Evolutionary conservation across 1,140 invertebrate species (phyloP).

Genomic region (Agrilus planipennis): DNA sequence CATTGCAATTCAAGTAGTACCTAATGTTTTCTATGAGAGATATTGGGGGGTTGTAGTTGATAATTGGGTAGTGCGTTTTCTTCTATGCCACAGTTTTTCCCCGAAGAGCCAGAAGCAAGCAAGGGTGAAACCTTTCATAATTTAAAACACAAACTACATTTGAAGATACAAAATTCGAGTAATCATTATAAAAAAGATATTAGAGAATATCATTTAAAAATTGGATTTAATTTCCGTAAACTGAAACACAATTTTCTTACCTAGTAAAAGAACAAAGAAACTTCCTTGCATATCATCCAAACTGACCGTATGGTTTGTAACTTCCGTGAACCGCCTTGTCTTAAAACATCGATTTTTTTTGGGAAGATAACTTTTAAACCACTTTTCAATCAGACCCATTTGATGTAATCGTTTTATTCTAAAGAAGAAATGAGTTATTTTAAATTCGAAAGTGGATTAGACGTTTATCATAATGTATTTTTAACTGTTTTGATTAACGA

Average conservation of each 20-base stretch:
- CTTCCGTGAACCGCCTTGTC: constrained; percentile 45
- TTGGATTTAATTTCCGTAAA: too few species aligned
- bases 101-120: constrained; percentile 38
- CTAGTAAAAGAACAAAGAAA: constrained; percentile 67
- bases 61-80: too few species aligned
- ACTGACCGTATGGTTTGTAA: constrained; percentile 73
- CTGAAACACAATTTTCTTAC: constrained; percentile 34
- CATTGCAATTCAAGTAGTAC: too few species aligned
- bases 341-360: constrained; percentile 69
- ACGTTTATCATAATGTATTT: neutral
- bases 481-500: neutral
- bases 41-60: neutral
- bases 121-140: constrained; percentile 22
- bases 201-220: too few species aligned
- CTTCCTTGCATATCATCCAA: constrained; percentile 83
- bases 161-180: neutral
- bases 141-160: constrained; percentile 6
- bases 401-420: constrained; percentile 69
- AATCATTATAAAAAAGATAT: too few species aligned
- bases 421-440: constrained; percentile 10
- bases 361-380: constrained; percentile 65
- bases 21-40: too few species aligned
- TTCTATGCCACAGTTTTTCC: constrained; percentile 45
- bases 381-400: constrained; percentile 72
- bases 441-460: neutral